Conservation (phyloP, 1,140 invertebrate genomes). For the Hycleus cichorii region DNA sequence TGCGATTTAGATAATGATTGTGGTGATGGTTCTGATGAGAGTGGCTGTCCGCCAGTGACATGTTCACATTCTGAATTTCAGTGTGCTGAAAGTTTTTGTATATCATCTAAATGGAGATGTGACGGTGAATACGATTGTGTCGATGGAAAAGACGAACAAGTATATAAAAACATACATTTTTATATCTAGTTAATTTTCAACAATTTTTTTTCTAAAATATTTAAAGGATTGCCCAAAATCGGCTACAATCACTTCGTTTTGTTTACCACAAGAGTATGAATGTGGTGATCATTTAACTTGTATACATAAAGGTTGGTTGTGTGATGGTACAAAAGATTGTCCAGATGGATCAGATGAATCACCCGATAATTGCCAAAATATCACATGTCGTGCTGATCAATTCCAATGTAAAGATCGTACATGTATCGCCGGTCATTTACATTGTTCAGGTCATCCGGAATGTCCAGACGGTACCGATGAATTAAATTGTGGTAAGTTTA, state of each 20-base stretch:
- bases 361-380: conserved; percentile 57
- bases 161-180: conserved; percentile 36
- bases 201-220: too few species aligned
- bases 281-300: conserved; percentile 81
- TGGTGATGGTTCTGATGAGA: conserved; percentile 73
- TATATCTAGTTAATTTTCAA: too few species aligned
- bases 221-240: conserved; percentile 49
- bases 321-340: conserved; percentile 80
- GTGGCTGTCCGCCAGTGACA: conserved; percentile 60
- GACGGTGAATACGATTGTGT: conserved; percentile 80
- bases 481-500: conserved; percentile 59
- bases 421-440: conserved; percentile 75
- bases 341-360: conserved; percentile 75
- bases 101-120: conserved; percentile 69
- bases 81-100: conserved; percentile 58
- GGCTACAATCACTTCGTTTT: conserved; percentile 48
- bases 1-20: conserved; percentile 88
- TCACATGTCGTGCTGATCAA: conserved; percentile 73
- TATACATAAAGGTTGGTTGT: conserved; percentile 77
- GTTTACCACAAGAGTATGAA: conserved; percentile 66
- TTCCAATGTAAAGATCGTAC: conserved; percentile 73
- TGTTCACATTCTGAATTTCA: conserved; percentile 65
- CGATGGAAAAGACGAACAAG: conserved; percentile 72
- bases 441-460: conserved; percentile 75
- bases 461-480: conserved; percentile 80